A percentile compares a stretch with the other conserved stretches of the same genome.
Evolutionary conservation across 2,888 invertebrate species (phyloP).

Genomic region (Tiphia femorata): DNA sequence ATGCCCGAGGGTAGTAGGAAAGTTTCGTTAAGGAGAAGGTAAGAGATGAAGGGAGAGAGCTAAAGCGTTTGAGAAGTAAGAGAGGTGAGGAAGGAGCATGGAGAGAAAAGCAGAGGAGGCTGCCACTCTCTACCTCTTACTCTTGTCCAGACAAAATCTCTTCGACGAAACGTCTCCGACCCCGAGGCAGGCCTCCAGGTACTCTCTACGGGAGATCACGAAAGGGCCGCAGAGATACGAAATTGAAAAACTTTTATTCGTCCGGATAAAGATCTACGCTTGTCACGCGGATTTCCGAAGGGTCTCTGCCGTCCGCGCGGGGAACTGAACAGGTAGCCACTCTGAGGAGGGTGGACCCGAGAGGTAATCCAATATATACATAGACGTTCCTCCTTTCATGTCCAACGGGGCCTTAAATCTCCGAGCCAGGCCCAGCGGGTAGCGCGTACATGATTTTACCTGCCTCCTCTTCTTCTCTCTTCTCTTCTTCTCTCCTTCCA

Average conservation of each 20-base stretch:
- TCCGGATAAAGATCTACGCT: slow-evolving; percentile 40
- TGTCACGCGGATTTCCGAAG: slow-evolving; percentile 34
- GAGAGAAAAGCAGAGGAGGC: neutral
- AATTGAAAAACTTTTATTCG: slow-evolving; percentile 21
- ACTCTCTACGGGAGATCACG: neutral
- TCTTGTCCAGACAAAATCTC: neutral
- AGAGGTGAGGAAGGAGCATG: neutral
- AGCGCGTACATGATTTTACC: neutral
- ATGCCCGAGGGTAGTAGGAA: too few relatives aligned
- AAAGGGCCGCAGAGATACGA: neutral
- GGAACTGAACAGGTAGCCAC: neutral
- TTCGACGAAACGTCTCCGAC: neutral
- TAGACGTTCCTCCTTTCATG: slow-evolving; percentile 45
- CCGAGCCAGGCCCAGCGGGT: slow-evolving; percentile 7
- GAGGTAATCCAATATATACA: slow-evolving; percentile 32
- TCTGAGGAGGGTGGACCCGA: slow-evolving; percentile 2
- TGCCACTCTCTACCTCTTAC: neutral
- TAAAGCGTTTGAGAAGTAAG: too few relatives aligned
- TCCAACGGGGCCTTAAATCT: neutral
- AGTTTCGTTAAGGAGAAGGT: too few relatives aligned
- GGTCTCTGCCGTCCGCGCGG: slow-evolving; percentile 1
- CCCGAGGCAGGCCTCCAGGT: neutral
- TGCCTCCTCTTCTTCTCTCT: neutral
- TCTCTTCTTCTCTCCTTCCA: too few relatives aligned
- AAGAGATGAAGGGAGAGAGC: neutral